Evolutionary conservation across 2,113 vertebrate genomes (phyloP).

Genomic region (Arothron firmamentum): DNA sequence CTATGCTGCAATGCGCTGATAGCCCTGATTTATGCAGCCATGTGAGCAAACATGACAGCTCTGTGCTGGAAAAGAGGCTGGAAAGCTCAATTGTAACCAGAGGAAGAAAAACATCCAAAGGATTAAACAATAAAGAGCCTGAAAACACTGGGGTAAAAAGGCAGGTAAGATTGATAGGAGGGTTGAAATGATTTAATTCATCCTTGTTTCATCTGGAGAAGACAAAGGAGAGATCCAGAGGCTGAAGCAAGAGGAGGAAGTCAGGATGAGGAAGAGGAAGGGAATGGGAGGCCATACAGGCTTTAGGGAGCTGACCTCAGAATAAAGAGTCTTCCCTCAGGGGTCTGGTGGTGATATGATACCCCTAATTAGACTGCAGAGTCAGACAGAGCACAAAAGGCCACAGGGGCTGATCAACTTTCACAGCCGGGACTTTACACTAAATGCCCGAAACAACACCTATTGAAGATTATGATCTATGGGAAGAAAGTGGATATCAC

Average conservation of each 20-base stretch:
- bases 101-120: background rate
- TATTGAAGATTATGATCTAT: background rate
- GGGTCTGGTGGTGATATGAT: conserved; percentile 34
- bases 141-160: background rate
- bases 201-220: no score
- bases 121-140: background rate
- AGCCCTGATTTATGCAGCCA: conserved; percentile 4
- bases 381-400: conserved; percentile 8
- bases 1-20: conserved; percentile 1
- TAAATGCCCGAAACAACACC: background rate
- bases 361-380: conserved; percentile 46
- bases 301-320: conserved; percentile 20
- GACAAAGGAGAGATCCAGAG: background rate
- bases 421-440: background rate
- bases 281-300: background rate
- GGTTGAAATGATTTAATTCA: background rate
- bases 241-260: background rate
- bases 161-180: background rate
- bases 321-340: conserved; percentile 24
- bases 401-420: conserved; percentile 26
- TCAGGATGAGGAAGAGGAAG: background rate
- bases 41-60: conserved; percentile 20
- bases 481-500: background rate
- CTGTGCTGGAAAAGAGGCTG: background rate
- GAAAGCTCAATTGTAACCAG: no score